These are phyloP conservation scores for Sympetrum striolatum DNA, from an alignment of 2,888 invertebrate species.

Conservation along the genomic window DNA sequence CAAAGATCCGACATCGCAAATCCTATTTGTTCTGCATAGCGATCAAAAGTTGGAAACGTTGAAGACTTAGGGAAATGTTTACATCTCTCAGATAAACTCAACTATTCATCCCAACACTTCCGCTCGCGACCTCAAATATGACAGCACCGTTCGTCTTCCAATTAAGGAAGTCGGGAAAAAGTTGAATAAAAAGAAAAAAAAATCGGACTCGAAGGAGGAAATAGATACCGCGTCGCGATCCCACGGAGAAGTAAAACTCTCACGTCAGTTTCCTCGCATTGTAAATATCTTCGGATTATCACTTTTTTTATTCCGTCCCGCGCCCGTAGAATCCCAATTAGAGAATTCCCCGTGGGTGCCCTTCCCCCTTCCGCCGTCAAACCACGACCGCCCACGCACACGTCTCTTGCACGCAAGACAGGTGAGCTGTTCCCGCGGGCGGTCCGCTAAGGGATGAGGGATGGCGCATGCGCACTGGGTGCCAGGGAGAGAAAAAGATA, in stretches of 20 bases:
- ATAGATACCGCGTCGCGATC: not conserved
- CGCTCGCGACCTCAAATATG: not conserved
- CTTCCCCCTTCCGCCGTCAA: not conserved
- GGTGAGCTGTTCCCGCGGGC: not conserved
- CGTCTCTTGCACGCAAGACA: not conserved
- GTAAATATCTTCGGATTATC: not conserved
- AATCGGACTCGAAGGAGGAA: not conserved
- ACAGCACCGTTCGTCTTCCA: not conserved
- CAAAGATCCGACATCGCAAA: not conserved
- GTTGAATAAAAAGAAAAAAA: too few species aligned
- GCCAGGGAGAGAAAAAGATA: not conserved
- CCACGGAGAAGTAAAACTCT: not conserved
- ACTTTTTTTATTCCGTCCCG: not conserved
- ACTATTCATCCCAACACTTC: not conserved
- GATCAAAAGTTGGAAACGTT: not conserved
- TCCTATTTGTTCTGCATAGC: not conserved
- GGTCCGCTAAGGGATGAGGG: not conserved
- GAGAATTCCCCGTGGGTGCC: not conserved
- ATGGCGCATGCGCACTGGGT: not conserved
- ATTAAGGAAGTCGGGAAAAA: not conserved
- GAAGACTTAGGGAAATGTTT: not conserved
- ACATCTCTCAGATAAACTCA: not conserved
- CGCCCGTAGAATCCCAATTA: not conserved
- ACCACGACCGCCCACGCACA: not conserved
- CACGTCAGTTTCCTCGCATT: not conserved